These are phyloP conservation scores for Neogale vison DNA, from an alignment of 2,113 vertebrate genomes.

Conservation along the genomic window DNA sequence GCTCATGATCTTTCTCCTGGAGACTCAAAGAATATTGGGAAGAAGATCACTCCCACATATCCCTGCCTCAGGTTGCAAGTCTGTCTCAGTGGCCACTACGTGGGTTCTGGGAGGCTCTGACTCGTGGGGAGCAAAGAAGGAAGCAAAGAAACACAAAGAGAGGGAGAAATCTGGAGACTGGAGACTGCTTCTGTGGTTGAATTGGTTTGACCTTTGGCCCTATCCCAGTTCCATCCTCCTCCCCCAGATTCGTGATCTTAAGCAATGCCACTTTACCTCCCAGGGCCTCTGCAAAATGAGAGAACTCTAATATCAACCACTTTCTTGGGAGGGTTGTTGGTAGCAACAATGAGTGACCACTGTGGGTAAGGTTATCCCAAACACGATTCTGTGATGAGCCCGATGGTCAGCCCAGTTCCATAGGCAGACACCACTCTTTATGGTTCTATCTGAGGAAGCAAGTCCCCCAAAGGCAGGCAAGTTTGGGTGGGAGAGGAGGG, in stretches of 20 bases:
- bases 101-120: conserved; percentile 22
- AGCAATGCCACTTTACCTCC: neutral
- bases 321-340: neutral
- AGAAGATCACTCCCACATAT: neutral
- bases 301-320: neutral
- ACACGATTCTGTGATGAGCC: neutral
- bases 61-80: conserved; percentile 27
- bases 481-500: neutral
- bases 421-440: neutral
- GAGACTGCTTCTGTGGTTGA: neutral
- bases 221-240: neutral
- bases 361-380: neutral
- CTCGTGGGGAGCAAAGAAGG: neutral
- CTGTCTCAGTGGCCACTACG: neutral
- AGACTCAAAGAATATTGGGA: neutral
- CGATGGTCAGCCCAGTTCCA: neutral
- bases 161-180: neutral
- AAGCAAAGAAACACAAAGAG: neutral
- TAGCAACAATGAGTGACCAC: neutral
- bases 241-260: conserved; percentile 7
- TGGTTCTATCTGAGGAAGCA: neutral
- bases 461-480: neutral
- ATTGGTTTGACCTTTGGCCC: neutral
- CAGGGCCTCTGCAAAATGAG: neutral
- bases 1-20: conserved; percentile 17